Percentiles rank a stretch among this genome's conserved stretches.
These are phyloP conservation scores for Fulica atra DNA, from an alignment of 2,113 vertebrate species.

Conservation along the genomic window DNA sequence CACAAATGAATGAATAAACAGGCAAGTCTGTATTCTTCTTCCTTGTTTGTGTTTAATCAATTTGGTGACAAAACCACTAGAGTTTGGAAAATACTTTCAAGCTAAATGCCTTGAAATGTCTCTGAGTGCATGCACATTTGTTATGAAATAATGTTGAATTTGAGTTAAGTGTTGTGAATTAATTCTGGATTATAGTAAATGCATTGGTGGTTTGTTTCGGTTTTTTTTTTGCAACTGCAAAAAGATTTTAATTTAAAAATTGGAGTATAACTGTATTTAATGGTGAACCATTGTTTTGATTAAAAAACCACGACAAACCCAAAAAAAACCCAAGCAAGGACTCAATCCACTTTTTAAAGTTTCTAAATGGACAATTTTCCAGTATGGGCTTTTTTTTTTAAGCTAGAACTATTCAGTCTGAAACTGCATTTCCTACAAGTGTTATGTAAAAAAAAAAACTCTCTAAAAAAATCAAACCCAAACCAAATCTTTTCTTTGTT, in stretches of 20 bases:
- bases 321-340: no score
- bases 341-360: not conserved
- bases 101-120: not conserved
- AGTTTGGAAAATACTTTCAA: not conserved
- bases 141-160: not conserved
- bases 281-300: not conserved
- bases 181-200: not conserved
- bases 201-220: not conserved
- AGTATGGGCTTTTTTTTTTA: not conserved
- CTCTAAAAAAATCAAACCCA: not conserved
- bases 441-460: not conserved
- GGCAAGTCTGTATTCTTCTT: not conserved
- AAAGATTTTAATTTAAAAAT: not conserved
- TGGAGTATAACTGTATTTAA: not conserved
- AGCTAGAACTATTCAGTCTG: not conserved
- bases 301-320: not conserved
- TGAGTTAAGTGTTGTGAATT: not conserved
- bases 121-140: not conserved
- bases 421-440: not conserved
- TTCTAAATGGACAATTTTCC: not conserved
- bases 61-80: not conserved
- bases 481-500: not conserved
- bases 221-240: not conserved
- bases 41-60: not conserved
- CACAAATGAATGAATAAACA: not conserved